Evolutionary conservation across 2,113 vertebrate species (phyloP).

Genomic region (Dasyprocta punctata): DNA sequence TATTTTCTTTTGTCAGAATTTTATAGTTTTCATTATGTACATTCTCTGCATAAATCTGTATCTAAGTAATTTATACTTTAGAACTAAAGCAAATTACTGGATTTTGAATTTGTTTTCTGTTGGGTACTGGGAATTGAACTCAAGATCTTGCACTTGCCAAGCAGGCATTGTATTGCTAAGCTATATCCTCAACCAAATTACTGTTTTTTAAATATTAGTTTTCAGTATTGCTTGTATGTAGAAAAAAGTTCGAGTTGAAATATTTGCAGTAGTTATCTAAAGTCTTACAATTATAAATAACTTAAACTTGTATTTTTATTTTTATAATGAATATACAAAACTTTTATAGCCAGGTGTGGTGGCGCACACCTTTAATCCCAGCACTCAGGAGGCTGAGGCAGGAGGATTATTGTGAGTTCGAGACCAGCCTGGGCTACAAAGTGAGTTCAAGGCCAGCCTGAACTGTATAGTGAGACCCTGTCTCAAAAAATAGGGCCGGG

Average conservation of each 20-base stretch:
- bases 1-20: slow-evolving; percentile 33
- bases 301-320: slow-evolving; percentile 33
- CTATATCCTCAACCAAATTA: neutral
- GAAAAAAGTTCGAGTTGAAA: slow-evolving; percentile 21
- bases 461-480: too few relatives aligned
- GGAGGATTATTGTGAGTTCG: too few relatives aligned
- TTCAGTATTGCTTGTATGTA: neutral
- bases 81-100: neutral
- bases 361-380: too few relatives aligned
- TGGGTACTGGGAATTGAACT: too few relatives aligned
- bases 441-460: too few relatives aligned
- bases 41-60: neutral
- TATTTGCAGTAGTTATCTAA: slow-evolving; percentile 18
- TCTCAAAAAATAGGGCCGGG: too few relatives aligned
- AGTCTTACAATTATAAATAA: neutral
- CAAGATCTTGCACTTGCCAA: too few relatives aligned
- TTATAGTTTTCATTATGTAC: neutral
- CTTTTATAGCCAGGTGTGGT: too few relatives aligned
- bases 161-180: too few relatives aligned
- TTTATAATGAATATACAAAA: neutral
- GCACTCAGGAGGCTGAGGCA: too few relatives aligned
- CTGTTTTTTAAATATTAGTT: neutral
- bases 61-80: neutral
- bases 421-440: too few relatives aligned
- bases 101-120: neutral